Base-by-base conservation (phyloP, 2,888 invertebrate species). In the Apamea crenata region DNA sequence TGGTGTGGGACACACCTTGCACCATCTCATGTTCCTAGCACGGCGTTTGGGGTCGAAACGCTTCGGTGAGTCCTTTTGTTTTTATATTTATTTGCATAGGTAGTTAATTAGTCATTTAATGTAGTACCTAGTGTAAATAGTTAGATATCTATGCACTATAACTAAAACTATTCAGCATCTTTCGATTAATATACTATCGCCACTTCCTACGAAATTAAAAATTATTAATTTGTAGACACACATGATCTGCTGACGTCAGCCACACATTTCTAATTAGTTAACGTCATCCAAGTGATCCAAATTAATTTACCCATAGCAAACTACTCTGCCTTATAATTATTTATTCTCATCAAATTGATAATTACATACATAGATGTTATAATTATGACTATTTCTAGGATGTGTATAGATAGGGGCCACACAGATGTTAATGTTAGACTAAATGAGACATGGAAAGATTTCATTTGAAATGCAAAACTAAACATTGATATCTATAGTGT, bases 291-390 rank as follows among this genome's bases (percentile, higher is more conserved):
- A 68, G 73, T 63, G 61, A 77, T 85, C 77, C 36, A 76, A 87
- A 84, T 84, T 86, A 86, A 78, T 86, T 73, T 40, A 75, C 29
- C 32, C 75, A 63, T 63, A 47, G 71, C 53, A 69, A 80, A 82
- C 80, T 87, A 86, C 50, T 78, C 80, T 78, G 77, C 87, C 82
- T 82, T 89, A 81, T 89, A 88, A 88, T 84, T 84, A 84, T 88
- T 88, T 88, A 86, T 83, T 87, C 78, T 79, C 81, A 78, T 82
- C 65, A 77, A 85, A 87, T 85, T 84, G 72, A 88, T 88, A 90
- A 88, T 89, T 73, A 89, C 50, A 81, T 73, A 89, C 50, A 81
- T 73, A 71, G 81, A 81, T 75, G 74, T 78, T 87, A 83, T 84
- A 78, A 88, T 85, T 44, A 83, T 82, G 66, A 77, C 74, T 70